These are phyloP conservation scores for Ceyx cyanopectus DNA, from an alignment of 2,113 vertebrate genomes.

Conservation along the genomic window DNA sequence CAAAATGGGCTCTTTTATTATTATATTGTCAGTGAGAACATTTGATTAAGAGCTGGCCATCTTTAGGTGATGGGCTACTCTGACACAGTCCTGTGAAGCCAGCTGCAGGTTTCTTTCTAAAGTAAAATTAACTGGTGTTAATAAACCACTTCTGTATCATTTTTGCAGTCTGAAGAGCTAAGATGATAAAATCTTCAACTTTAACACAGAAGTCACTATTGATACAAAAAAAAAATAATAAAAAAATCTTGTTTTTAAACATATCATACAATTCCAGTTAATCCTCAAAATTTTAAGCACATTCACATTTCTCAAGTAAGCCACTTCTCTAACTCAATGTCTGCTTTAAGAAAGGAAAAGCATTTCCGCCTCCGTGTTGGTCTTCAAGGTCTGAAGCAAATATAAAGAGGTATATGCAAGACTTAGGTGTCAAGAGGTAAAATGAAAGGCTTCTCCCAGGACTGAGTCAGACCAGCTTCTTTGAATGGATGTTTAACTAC, in stretches of 20 bases:
- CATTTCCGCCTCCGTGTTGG: neutral
- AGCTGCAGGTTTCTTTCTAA: neutral
- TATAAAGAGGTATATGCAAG: neutral
- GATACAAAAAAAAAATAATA: neutral
- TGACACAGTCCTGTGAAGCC: neutral
- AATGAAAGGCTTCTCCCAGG: neutral
- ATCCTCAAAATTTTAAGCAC: neutral
- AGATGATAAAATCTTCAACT: accelerated
- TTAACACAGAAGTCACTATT: neutral
- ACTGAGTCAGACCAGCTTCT: neutral
- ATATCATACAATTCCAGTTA: neutral
- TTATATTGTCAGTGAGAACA: neutral
- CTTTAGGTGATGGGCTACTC: neutral
- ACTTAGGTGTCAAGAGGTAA: neutral
- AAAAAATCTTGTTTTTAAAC: neutral
- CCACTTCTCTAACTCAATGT: neutral
- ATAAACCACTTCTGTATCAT: neutral
- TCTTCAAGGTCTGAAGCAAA: neutral
- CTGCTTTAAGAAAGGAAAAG: neutral
- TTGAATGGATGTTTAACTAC: neutral
- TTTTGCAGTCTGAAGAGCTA: neutral
- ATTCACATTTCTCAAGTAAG: neutral
- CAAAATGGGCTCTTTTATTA: neutral
- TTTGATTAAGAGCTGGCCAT: neutral
- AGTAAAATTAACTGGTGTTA: neutral